These are phyloP conservation scores for Aphyosemion australe DNA, from an alignment of 2,113 vertebrate species.

Conservation along the genomic window DNA sequence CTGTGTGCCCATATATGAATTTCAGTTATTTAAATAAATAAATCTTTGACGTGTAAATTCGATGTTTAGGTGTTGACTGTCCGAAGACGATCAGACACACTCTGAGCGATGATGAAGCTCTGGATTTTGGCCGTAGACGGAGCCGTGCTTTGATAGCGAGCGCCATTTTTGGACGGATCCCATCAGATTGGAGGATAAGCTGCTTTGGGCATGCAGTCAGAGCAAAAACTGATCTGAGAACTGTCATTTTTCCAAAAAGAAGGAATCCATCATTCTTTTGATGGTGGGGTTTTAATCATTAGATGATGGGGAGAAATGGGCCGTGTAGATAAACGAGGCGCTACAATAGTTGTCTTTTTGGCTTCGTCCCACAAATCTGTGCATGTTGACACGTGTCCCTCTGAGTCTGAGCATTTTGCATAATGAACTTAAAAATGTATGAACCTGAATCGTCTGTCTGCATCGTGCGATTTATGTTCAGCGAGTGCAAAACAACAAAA, in stretches of 20 bases:
- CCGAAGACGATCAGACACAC: slow-evolving; percentile 28
- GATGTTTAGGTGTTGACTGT: slow-evolving; percentile 26
- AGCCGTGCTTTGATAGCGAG: slow-evolving; percentile 54
- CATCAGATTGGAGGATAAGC: slow-evolving; percentile 62
- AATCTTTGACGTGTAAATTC: background rate
- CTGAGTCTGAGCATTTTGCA: too few relatives aligned
- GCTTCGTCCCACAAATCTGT: background rate
- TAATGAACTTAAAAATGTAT: too few relatives aligned
- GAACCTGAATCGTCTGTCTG: too few relatives aligned
- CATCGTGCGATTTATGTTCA: too few relatives aligned
- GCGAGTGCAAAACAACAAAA: too few relatives aligned
- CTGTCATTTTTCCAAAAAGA: slow-evolving; percentile 50
- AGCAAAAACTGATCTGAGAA: slow-evolving; percentile 44
- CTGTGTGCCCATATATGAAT: background rate
- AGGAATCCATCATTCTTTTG: slow-evolving; percentile 49
- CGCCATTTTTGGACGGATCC: slow-evolving; percentile 59
- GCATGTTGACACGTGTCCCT: background rate
- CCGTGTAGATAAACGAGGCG: slow-evolving; percentile 42
- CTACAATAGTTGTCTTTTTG: slow-evolving; percentile 24
- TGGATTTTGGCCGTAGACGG: slow-evolving; percentile 59
- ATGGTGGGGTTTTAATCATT: slow-evolving; percentile 62
- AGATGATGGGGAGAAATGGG: slow-evolving; percentile 49
- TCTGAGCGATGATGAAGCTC: slow-evolving; percentile 39
- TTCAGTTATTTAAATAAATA: background rate
- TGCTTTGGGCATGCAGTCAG: slow-evolving; percentile 41